Conservation (phyloP, 2,797 vertebrate species). For the Urophycis tenuis region DNA sequence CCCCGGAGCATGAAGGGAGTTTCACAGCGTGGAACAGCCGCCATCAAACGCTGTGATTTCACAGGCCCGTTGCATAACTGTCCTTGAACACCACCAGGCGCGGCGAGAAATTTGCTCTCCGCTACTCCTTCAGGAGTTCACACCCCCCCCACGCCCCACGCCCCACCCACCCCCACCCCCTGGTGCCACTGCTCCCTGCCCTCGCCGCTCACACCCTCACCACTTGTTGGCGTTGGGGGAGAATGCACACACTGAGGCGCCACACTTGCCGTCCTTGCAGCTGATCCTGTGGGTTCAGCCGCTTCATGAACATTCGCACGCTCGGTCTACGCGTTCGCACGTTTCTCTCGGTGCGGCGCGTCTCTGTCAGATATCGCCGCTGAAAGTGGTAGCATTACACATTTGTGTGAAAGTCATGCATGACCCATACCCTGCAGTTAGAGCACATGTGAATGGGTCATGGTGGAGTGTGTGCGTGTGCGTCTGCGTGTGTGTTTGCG, state of each 20-base stretch:
- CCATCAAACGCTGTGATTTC: slow-evolving; percentile 26
- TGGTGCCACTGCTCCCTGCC: background rate
- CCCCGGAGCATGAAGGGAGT: slow-evolving; percentile 20
- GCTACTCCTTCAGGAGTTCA: background rate
- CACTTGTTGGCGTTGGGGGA: background rate
- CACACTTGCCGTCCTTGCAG: background rate
- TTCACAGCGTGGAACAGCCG: slow-evolving; percentile 8
- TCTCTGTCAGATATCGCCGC: background rate
- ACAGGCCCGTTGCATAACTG: slow-evolving; percentile 53
- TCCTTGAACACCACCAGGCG: slow-evolving; percentile 32
- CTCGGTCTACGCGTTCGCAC: too few species aligned
- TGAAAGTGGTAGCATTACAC: background rate
- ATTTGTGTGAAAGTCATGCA: background rate
- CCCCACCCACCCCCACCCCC: background rate
- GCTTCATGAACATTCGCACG: too few species aligned
- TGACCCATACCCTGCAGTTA: background rate
- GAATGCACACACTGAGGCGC: background rate
- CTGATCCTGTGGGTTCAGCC: background rate
- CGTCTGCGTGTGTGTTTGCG: background rate
- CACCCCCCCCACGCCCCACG: too few species aligned
- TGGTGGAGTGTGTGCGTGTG: background rate
- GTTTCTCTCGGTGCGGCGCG: too few species aligned
- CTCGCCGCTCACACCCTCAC: background rate
- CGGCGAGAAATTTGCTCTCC: background rate
- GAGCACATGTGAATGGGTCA: background rate